These are phyloP conservation scores for Mesembrinibis cayennensis DNA, from an alignment of 2,113 vertebrate genomes.

Conservation along the genomic window DNA sequence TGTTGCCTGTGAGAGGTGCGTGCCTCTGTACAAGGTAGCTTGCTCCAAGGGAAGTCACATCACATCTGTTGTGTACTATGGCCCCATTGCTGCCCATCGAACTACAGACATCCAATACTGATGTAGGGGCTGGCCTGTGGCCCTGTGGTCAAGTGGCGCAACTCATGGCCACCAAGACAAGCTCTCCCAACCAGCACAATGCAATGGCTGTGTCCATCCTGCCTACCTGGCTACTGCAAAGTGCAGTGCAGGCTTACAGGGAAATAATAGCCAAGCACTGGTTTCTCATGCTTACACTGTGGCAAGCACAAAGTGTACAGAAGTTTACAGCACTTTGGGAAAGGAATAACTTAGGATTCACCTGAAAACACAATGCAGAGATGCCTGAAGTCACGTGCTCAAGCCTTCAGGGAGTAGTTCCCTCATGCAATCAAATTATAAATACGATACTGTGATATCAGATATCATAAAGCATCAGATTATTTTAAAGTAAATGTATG, in stretches of 20 bases:
- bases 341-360: background rate
- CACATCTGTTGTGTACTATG: background rate
- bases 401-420: background rate
- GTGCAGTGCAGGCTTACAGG: background rate
- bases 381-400: background rate
- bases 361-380: background rate
- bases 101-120: background rate
- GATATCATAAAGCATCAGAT: background rate
- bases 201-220: background rate
- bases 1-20: background rate
- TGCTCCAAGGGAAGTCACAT: background rate
- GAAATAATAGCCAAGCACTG: background rate
- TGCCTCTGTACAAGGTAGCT: background rate
- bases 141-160: background rate
- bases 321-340: background rate
- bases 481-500: background rate
- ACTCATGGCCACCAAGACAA: background rate
- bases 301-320: background rate
- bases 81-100: background rate
- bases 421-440: background rate
- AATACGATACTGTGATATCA: background rate
- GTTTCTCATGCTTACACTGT: background rate
- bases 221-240: background rate
- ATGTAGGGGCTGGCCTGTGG: background rate
- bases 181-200: background rate